phyloP scores from a whole-genome alignment of 2,888 invertebrate genomes.

The Caenorhabditis wallacei region DNA sequence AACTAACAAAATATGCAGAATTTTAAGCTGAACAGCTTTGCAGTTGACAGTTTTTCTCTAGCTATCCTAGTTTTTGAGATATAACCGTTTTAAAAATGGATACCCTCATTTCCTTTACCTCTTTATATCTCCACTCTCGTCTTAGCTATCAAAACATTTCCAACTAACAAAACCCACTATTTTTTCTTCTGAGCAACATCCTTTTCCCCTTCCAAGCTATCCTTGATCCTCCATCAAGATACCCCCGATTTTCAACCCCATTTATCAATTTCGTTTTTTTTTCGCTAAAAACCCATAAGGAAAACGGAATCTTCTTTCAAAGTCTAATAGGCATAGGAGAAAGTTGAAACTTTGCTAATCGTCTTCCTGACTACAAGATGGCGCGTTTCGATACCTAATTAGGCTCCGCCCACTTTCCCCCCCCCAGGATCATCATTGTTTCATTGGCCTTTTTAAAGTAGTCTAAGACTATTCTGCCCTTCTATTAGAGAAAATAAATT shows the following conservation, averaged over 20 bases:
- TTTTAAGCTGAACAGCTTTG: neutral
- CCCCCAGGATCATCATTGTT: constrained; percentile 13
- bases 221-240: constrained; percentile 11
- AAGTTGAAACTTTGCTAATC: constrained; percentile 39
- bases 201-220: neutral
- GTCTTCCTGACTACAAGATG: constrained; percentile 19
- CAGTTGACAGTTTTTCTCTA: neutral
- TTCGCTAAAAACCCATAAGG: constrained; percentile 8
- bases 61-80: neutral
- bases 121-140: too few species aligned
- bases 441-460: neutral
- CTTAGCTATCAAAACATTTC: neutral
- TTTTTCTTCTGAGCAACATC: neutral
- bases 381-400: constrained; percentile 38
- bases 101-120: too few species aligned
- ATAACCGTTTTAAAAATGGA: neutral
- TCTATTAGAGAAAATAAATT: constrained; percentile 9
- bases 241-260: constrained; percentile 15
- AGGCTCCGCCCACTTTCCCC: constrained; percentile 31
- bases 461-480: neutral
- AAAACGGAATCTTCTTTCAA: constrained; percentile 39
- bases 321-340: constrained; percentile 47
- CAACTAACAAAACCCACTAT: neutral
- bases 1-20: too few species aligned
- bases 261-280: neutral